These are phyloP conservation scores for Hemibagrus wyckioides DNA, from an alignment of 2,113 vertebrate genomes.

Conservation along the genomic window DNA sequence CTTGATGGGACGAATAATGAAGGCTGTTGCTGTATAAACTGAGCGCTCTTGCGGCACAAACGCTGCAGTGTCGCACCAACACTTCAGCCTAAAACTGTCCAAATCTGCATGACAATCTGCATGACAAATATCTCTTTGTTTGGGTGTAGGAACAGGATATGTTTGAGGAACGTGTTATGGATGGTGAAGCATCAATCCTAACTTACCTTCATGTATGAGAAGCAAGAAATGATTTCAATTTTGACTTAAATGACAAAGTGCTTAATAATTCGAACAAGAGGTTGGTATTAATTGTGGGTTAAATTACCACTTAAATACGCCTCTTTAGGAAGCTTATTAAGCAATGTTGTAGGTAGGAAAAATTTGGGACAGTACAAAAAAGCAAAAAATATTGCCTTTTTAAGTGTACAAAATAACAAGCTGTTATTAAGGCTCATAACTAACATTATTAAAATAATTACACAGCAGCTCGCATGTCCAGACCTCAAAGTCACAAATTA, in stretches of 20 bases:
- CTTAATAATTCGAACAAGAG: not conserved
- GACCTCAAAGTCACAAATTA: not conserved
- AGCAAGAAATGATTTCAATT: not conserved
- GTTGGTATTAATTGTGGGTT: not conserved
- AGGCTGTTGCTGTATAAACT: conserved; percentile 44
- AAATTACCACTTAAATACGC: too few species aligned
- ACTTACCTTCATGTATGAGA: not conserved
- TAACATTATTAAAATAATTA: conserved; percentile 9
- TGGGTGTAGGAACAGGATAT: not conserved
- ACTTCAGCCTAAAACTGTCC: conserved; percentile 29
- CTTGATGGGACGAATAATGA: conserved; percentile 49
- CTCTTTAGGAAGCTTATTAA: not conserved
- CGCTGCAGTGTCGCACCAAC: conserved; percentile 33
- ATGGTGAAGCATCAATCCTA: not conserved
- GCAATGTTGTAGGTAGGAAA: not conserved
- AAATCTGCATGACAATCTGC: conserved; percentile 44
- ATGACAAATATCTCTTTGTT: conserved; percentile 38
- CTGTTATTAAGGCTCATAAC: not conserved
- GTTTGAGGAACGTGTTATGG: not conserved
- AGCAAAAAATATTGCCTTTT: not conserved
- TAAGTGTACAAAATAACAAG: not conserved
- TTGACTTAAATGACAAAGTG: not conserved
- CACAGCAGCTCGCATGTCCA: not conserved
- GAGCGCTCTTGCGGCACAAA: conserved; percentile 18
- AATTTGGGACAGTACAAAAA: not conserved